phyloP scores from a whole-genome alignment of 1,140 invertebrate genomes.

The Zophobas atratus region DNA sequence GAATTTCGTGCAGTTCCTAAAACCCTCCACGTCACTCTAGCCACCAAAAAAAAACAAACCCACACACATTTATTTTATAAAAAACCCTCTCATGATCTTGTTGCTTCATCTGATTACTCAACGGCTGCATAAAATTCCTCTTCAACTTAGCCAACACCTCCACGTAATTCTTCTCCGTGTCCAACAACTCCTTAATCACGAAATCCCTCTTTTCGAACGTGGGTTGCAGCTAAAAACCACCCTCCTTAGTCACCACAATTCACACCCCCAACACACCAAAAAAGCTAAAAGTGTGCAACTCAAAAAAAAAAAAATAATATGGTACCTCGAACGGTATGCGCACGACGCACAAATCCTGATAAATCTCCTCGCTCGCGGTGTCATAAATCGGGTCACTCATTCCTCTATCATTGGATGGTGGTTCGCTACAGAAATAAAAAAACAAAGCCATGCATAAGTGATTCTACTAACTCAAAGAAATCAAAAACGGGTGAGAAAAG shows the following conservation, averaged over 20 bases:
- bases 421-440: slow-evolving; percentile 57
- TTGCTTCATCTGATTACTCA: slow-evolving; percentile 80
- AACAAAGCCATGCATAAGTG: slow-evolving; percentile 58
- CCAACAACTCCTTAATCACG: slow-evolving; percentile 95
- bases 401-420: slow-evolving; percentile 51
- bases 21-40: slow-evolving; percentile 50
- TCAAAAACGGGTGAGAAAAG: slow-evolving; percentile 32
- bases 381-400: slow-evolving; percentile 63
- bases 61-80: slow-evolving; percentile 87
- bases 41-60: not conserved
- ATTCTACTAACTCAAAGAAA: slow-evolving; percentile 42
- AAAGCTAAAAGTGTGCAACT: slow-evolving; percentile 4
- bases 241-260: not conserved
- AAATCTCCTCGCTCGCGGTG: slow-evolving; percentile 82
- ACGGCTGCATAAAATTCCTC: slow-evolving; percentile 84
- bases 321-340: slow-evolving; percentile 55
- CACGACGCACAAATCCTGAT: slow-evolving; percentile 85
- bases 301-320: slow-evolving; percentile 49
- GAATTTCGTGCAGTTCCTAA: slow-evolving; percentile 89
- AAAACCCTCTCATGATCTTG: slow-evolving; percentile 88
- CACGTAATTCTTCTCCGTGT: slow-evolving; percentile 98
- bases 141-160: slow-evolving; percentile 93
- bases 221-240: slow-evolving; percentile 62
- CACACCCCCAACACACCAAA: not conserved
- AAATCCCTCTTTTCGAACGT: slow-evolving; percentile 93